Base-by-base conservation (phyloP, 2,113 vertebrate species). In the Albula glossodonta region DNA sequence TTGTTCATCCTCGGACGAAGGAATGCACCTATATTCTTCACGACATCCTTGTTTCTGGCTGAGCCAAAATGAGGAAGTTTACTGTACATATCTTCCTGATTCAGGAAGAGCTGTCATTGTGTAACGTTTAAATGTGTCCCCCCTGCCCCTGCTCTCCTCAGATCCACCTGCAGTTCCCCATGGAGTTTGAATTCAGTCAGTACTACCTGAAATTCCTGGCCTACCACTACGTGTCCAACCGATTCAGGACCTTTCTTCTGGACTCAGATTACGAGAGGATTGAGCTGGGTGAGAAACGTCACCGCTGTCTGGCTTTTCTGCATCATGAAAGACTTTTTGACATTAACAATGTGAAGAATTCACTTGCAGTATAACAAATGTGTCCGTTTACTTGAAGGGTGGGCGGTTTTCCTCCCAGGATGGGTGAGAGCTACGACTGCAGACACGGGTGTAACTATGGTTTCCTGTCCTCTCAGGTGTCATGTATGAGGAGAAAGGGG, bases 141-240 rank as follows among this genome's bases (percentile, higher is more conserved):
- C 60, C 60, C 50, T 49, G 41, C 78, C 10, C 6, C 83, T 2
- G 53, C 51, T 53, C 2, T 22, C 83, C 13, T 11, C 93, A 99
- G 98, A 97, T 99, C 88, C 98, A 99, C 91, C 90, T 96, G 57
- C 98, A 99, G 95, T 99, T 99, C 92, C 98, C 98, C 88, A 98
- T 99, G 97, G 98, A 99, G 94, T 99, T 99, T 17, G 98, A 99
- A 94, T 99, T 99, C 95, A 99, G 97, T 91, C 97, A 97, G 91
- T 99, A 97, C 94, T 99, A 98, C 95, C 96, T 99, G 95, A 99
- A 99, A 95, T 99, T 99, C 90, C 93, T 99, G 86, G 97, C 97
- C 89, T 99, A 99, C 90, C 98, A 99, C 93, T 97, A 96, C 11
- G 95, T 97, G 5, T 99, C 98, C 87, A 97, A 97, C 91, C 97